phyloP scores from a whole-genome alignment of 2,113 vertebrate genomes.

The Heterochromis multidens region DNA sequence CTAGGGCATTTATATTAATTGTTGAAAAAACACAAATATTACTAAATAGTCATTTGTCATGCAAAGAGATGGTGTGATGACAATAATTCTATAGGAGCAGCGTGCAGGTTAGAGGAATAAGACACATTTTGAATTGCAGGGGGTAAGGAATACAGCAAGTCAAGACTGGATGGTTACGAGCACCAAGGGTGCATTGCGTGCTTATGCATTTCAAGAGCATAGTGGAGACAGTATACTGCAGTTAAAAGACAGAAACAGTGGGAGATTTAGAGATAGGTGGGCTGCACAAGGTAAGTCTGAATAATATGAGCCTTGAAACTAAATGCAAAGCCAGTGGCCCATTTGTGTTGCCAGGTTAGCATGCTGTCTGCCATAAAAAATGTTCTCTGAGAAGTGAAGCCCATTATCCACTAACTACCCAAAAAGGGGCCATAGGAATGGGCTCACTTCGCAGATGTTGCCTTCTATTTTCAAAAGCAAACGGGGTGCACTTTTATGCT shows the following conservation, averaged over 20 bases:
- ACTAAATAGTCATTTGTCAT: neutral
- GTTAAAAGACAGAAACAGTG: conserved; percentile 1
- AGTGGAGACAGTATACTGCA: neutral
- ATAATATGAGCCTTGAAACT: conserved; percentile 26
- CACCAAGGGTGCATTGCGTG: neutral
- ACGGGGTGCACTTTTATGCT: conserved; percentile 11
- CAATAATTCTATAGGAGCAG: neutral
- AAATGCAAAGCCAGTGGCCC: conserved; percentile 22
- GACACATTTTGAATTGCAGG: neutral
- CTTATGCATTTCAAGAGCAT: conserved; percentile 13
- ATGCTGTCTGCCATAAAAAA: conserved; percentile 28
- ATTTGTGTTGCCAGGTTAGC: conserved; percentile 6
- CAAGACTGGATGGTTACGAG: neutral
- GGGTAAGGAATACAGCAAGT: neutral
- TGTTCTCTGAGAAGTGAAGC: conserved; percentile 45
- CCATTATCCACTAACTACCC: conserved; percentile 66
- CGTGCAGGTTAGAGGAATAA: neutral
- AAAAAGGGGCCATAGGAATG: conserved; percentile 41
- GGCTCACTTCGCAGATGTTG: conserved; percentile 56
- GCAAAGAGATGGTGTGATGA: neutral
- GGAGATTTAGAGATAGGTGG: neutral
- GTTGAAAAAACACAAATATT: neutral
- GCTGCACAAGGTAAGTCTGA: neutral
- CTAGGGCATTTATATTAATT: neutral
- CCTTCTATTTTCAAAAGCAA: conserved; percentile 37